Conservation (phyloP, 2,797 vertebrate species). For the Adrianichthys oophorus region DNA sequence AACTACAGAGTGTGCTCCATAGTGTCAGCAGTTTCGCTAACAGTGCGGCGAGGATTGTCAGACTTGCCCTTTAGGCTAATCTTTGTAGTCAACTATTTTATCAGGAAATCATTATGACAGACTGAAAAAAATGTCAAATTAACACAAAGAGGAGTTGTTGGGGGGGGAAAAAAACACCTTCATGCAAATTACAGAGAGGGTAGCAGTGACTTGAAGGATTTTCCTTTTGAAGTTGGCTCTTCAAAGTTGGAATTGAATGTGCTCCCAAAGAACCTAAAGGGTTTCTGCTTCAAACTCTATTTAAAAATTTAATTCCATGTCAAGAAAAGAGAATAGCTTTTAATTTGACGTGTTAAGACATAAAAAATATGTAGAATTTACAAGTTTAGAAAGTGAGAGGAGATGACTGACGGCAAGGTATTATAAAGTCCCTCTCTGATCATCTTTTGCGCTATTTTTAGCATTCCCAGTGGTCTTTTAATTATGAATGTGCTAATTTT, state of each 20-base stretch:
- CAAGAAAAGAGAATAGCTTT: background rate
- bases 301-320: slow-evolving; percentile 1
- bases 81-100: slow-evolving; percentile 57
- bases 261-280: slow-evolving; percentile 1
- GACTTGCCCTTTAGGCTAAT: slow-evolving; percentile 68
- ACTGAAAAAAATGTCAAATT: slow-evolving; percentile 59
- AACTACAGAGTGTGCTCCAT: slow-evolving; percentile 42
- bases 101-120: slow-evolving; percentile 60
- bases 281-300: slow-evolving; percentile 6
- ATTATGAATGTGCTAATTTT: no score
- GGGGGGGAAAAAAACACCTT: slow-evolving; percentile 17
- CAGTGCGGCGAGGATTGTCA: slow-evolving; percentile 50
- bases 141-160: slow-evolving; percentile 15
- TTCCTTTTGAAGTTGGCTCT: slow-evolving; percentile 18
- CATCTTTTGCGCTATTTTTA: no score
- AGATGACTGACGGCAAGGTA: background rate
- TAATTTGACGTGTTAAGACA: background rate
- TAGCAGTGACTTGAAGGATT: slow-evolving; percentile 14
- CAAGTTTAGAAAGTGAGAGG: background rate
- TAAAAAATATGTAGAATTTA: background rate
- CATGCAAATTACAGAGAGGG: slow-evolving; percentile 30
- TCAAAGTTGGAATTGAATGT: slow-evolving; percentile 30
- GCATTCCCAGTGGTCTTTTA: no score
- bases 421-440: no score
- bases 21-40: slow-evolving; percentile 56